A percentile compares a stretch with the other conserved stretches of the same genome.
These are phyloP conservation scores for Antechinus flavipes DNA, from an alignment of 2,113 vertebrate species.

Conservation along the genomic window DNA sequence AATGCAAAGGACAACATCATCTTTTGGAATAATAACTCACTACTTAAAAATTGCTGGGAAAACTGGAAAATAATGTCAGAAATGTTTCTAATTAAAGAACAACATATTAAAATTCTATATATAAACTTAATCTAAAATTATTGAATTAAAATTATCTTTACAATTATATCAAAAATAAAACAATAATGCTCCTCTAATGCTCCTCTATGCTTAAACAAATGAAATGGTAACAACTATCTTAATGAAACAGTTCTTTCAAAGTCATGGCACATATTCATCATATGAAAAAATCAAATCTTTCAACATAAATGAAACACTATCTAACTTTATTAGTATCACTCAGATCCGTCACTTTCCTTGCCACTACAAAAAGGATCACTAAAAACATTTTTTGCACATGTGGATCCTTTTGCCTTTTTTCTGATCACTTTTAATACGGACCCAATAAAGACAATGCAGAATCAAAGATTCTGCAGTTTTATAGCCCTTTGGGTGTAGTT, in stretches of 20 bases:
- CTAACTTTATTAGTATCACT: conserved; percentile 40
- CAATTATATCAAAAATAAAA: not conserved
- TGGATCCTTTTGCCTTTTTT: no score
- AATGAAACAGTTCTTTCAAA: not conserved
- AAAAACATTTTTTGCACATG: no score
- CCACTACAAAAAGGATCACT: no score
- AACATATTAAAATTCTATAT: not conserved
- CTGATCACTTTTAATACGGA: no score
- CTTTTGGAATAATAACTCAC: no score
- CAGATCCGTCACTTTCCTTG: not conserved
- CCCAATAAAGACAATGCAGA: no score
- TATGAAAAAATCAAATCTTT: not conserved
- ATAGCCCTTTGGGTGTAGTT: no score
- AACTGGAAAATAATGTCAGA: no score
- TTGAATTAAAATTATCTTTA: not conserved
- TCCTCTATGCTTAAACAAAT: not conserved
- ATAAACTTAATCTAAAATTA: not conserved
- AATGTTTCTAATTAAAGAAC: conserved; percentile 40
- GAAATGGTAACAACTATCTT: not conserved
- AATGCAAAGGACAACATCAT: no score
- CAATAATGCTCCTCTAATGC: not conserved
- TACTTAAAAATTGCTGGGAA: no score
- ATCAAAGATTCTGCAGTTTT: no score
- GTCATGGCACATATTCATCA: not conserved
- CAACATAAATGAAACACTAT: not conserved